These are phyloP conservation scores for Magallana gigas DNA, from an alignment of 1,140 invertebrate species.

Conservation along the genomic window DNA sequence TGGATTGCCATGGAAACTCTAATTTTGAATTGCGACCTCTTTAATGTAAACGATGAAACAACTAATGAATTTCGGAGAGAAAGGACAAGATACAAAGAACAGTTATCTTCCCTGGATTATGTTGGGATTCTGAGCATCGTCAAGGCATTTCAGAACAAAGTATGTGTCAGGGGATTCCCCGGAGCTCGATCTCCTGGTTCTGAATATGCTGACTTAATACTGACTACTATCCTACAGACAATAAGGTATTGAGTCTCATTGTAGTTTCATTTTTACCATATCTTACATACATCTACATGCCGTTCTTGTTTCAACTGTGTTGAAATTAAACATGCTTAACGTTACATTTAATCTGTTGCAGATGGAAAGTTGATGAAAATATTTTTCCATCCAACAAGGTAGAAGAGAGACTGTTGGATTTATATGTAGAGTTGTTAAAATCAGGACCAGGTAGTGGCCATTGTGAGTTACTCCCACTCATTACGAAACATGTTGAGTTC, in stretches of 20 bases:
- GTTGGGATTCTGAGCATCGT: not conserved
- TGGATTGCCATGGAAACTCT: not conserved
- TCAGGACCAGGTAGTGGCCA: not conserved
- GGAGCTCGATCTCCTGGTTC: not conserved
- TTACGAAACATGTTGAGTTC: not conserved
- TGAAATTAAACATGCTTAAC: no score
- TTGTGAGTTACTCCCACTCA: not conserved
- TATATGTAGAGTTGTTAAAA: not conserved
- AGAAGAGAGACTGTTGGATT: not conserved
- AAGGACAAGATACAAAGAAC: not conserved
- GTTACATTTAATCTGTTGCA: not conserved
- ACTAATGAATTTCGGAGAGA: not conserved
- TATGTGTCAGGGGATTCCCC: not conserved
- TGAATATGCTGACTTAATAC: not conserved
- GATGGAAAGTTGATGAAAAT: not conserved
- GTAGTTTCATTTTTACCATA: no score
- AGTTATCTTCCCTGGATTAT: slow-evolving; percentile 11
- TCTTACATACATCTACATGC: no score
- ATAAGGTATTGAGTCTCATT: not conserved
- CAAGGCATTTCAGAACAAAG: not conserved
- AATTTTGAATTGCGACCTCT: slow-evolving; percentile 7
- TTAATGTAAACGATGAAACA: not conserved
- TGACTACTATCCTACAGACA: not conserved
- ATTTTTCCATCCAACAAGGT: not conserved
- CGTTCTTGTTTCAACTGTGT: no score